A percentile compares a stretch with the other conserved stretches of the same genome.
phyloP scores from a whole-genome alignment of 1,140 invertebrate genomes.

The Ceratosolen solmsi region DNA sequence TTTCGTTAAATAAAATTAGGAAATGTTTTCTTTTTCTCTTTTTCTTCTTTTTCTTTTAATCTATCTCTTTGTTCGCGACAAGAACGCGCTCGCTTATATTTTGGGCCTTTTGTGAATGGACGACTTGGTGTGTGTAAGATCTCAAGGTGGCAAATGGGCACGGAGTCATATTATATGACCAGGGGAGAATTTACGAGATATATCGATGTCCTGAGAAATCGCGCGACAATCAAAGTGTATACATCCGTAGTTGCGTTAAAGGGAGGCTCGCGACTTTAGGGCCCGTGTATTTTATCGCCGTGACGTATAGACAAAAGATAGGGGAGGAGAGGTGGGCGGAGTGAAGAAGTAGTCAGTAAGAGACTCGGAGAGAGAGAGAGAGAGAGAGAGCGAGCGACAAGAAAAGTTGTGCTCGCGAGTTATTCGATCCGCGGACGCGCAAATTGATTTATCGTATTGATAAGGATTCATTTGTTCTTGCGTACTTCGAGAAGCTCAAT shows the following conservation, averaged over 20 bases:
- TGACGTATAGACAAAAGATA: not conserved
- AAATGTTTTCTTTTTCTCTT: not conserved
- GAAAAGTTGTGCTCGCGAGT: conserved; percentile 2
- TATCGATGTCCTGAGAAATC: conserved; percentile 28
- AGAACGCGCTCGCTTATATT: not conserved
- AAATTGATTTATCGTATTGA: too few relatives aligned
- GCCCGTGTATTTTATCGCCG: conserved; percentile 25
- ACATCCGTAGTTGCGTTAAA: not conserved
- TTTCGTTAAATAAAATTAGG: not conserved
- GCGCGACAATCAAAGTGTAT: conserved; percentile 18
- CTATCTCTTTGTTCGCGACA: not conserved
- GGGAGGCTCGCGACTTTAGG: conserved; percentile 18
- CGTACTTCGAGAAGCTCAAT: too few relatives aligned
- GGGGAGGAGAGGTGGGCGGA: not conserved
- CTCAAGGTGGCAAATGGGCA: not conserved
- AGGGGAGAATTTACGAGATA: conserved; percentile 23
- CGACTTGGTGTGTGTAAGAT: not conserved
- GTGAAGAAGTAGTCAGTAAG: not conserved
- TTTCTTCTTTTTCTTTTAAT: not conserved
- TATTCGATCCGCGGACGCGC: not conserved
- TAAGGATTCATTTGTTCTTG: too few relatives aligned
- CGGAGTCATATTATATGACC: not conserved
- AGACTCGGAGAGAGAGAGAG: too few relatives aligned
- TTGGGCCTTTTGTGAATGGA: not conserved
- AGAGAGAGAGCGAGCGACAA: too few relatives aligned